Base-by-base conservation (phyloP, 2,797 vertebrate genomes). In the Rhinatrema bivittatum region DNA sequence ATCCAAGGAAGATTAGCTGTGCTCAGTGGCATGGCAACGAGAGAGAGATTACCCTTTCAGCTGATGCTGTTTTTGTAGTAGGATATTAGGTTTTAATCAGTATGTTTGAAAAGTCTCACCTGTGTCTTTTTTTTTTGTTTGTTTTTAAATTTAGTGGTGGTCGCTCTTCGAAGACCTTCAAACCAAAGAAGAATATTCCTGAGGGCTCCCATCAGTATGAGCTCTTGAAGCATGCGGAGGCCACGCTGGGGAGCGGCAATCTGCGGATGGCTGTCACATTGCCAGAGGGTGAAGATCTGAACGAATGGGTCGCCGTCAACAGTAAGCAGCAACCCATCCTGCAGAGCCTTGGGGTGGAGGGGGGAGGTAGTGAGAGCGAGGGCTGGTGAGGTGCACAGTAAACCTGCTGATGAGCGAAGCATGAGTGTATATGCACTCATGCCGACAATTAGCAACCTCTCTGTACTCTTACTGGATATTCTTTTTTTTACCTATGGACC, bases 281-380 rank as follows among this genome's bases (percentile, higher is more conserved):
- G 37, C 96, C 96, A 0, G 95, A 98, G 19, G 96, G 96, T 2
- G 96, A 99, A 51, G 96, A 99, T 54, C 62, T 99, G 2, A 98
- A 99, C 16, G 96, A 99, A 45, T 99, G 96, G 96, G 91, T 99
- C 16, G 96, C 95, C 29, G 95, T 99, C 32, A 99, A 99, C 80
- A 98, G 95, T 98, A 87, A 97, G 96, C 79, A 10, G 6, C 3
- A 12, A n/a, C n/a, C 12, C 3, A 9, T 26, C 9, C 9, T 26
- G 13, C 15, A 25, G 14, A 15, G 8, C 14, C 14, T 8, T 26
- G 25, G 13, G 8, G 26, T 26, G 25, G n/a, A n/a, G 25, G n/a
- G 25, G 9, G n/a, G 5, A 24, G 26, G 15, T 14, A 15, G 9
- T 26, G 15, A 13, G 25, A 26, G 14, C 26, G 9, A 9, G 25